Percentiles rank a stretch among this genome's conserved stretches.
Evolutionary conservation across 2,888 invertebrate genomes (phyloP).

Genomic region (Ormyrus rosae): DNA sequence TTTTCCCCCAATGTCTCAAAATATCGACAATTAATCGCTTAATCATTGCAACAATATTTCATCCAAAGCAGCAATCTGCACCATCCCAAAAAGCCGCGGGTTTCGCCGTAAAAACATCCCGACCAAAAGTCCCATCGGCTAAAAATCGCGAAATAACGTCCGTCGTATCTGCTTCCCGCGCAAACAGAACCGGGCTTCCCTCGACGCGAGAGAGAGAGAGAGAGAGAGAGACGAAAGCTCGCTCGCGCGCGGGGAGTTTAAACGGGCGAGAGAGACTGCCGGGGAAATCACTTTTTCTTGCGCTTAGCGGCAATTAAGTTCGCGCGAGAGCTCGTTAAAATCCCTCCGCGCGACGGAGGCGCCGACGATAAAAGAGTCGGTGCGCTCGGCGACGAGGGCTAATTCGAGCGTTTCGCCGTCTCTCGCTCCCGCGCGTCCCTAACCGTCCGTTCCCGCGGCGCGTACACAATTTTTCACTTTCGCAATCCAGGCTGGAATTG

Average conservation of each 20-base stretch:
- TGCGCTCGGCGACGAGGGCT: not conserved
- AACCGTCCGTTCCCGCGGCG: not conserved
- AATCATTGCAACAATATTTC: too few species aligned
- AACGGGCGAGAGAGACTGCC: not conserved
- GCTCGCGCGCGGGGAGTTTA: not conserved
- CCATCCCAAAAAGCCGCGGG: too few species aligned
- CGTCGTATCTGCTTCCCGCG: too few species aligned
- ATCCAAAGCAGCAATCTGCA: too few species aligned
- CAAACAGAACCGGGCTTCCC: not conserved
- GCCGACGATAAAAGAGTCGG: constrained; percentile 32
- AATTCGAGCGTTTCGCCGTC: constrained; percentile 31
- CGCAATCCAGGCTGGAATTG: too few species aligned
- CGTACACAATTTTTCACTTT: not conserved
- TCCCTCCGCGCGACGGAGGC: constrained; percentile 17
- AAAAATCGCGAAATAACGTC: too few species aligned
- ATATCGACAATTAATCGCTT: too few species aligned
- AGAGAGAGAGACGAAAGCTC: not conserved
- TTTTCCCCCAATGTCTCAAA: too few species aligned
- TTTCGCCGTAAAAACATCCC: too few species aligned
- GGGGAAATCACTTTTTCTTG: constrained; percentile 26
- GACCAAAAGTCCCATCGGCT: too few species aligned
- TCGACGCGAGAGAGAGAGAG: not conserved
- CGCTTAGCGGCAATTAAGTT: constrained; percentile 16
- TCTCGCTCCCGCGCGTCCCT: not conserved
- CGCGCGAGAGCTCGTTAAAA: constrained; percentile 26